phyloP scores from a whole-genome alignment of 2,888 invertebrate genomes.

The Shargacucullia verbasci region DNA sequence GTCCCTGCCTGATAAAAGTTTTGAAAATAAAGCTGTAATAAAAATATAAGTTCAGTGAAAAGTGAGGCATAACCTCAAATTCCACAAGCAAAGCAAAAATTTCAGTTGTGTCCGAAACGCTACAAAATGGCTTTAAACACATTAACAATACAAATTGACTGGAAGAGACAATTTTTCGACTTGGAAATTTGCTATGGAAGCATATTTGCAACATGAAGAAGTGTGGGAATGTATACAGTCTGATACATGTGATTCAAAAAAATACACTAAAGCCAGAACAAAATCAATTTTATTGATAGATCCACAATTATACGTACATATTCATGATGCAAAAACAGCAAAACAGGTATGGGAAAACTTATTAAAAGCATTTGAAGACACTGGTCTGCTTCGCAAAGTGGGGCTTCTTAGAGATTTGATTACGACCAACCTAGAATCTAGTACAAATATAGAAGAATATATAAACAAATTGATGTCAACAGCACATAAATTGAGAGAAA shows the following conservation, averaged over 20 bases:
- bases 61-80: too few species aligned
- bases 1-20: too few species aligned
- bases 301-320: slow-evolving; percentile 6
- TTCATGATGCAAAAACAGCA: slow-evolving; percentile 4
- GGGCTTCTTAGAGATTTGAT: slow-evolving; percentile 7
- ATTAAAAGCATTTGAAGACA: slow-evolving; percentile 6
- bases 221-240: slow-evolving; percentile 6
- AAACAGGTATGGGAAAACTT: slow-evolving; percentile 7
- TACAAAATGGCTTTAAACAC: not conserved
- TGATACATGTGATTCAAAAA: slow-evolving; percentile 2
- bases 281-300: slow-evolving; percentile 8
- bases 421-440: slow-evolving; percentile 6
- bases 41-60: too few species aligned
- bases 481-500: slow-evolving; percentile 36
- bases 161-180: slow-evolving; percentile 32
- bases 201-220: slow-evolving; percentile 13
- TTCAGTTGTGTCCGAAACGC: not conserved
- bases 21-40: too few species aligned
- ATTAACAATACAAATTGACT: slow-evolving; percentile 3
- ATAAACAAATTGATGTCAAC: slow-evolving; percentile 31
- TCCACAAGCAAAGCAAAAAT: not conserved
- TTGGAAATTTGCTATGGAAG: slow-evolving; percentile 40
- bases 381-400: slow-evolving; percentile 5
- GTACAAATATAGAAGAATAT: slow-evolving; percentile 13
- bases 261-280: slow-evolving; percentile 7